Evolutionary conservation across 2,113 vertebrate species (phyloP).

Genomic region (Cynoglossus semilaevis): DNA sequence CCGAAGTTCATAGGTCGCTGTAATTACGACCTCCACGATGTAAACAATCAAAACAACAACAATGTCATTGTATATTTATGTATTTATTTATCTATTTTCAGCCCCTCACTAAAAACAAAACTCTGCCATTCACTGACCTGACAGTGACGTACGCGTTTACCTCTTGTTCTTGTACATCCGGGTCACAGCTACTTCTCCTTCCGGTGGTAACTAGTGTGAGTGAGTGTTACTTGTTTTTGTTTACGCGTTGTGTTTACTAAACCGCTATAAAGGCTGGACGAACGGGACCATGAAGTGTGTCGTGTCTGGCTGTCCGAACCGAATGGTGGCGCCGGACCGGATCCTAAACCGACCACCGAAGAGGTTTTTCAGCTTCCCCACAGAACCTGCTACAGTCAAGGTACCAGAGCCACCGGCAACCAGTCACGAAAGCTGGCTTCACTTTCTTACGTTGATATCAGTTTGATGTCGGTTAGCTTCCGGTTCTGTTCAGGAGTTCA

Average conservation of each 20-base stretch:
- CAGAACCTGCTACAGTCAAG: slow-evolving; percentile 40
- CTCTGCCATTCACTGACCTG: no score
- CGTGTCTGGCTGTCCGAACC: slow-evolving; percentile 47
- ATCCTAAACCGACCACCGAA: slow-evolving; percentile 5
- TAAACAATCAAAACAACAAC: no score
- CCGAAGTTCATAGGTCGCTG: no score
- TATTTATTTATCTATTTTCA: no score
- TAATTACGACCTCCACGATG: no score
- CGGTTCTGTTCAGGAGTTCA: no score
- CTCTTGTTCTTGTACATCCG: background rate
- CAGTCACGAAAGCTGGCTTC: no score
- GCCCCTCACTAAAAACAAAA: no score
- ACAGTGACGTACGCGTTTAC: no score
- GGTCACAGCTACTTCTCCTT: background rate
- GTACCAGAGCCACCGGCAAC: slow-evolving; percentile 2
- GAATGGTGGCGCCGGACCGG: slow-evolving; percentile 1
- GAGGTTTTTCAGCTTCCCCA: slow-evolving; percentile 54
- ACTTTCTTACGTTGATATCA: background rate
- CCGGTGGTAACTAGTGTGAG: background rate
- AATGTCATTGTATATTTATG: no score
- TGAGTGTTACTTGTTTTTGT: no score
- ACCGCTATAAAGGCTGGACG: background rate
- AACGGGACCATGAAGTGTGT: slow-evolving; percentile 37
- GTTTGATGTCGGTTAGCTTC: background rate
- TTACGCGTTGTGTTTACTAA: background rate